Percentiles rank a stretch among this genome's conserved stretches.
These are phyloP conservation scores for Synanceia verrucosa DNA, from an alignment of 2,797 vertebrate genomes.

Conservation along the genomic window DNA sequence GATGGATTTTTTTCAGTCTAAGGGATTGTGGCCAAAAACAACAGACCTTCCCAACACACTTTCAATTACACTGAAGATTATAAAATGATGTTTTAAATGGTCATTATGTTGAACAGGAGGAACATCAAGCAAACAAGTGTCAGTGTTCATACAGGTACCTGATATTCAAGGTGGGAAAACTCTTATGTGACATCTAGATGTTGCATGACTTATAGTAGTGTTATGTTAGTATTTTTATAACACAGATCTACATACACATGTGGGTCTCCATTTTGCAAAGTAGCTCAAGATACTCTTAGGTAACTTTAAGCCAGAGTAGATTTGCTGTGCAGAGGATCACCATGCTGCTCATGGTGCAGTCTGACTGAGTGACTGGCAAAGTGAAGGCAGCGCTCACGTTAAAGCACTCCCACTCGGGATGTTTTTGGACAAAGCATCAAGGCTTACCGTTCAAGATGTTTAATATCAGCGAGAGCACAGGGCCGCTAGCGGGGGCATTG, in stretches of 20 bases:
- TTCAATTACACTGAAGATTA: not conserved
- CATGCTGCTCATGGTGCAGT: conserved; percentile 31
- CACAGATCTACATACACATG: not conserved
- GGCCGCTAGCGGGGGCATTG: conserved; percentile 90
- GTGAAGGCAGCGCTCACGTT: conserved; percentile 45
- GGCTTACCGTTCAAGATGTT: conserved; percentile 92
- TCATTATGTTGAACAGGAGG: not conserved
- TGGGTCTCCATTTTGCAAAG: not conserved
- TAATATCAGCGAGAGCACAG: conserved; percentile 91
- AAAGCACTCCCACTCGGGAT: conserved; percentile 62
- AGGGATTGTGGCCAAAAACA: not conserved
- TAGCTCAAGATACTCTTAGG: conserved; percentile 3
- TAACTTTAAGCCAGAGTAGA: conserved; percentile 32
- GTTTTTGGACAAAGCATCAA: conserved; percentile 60
- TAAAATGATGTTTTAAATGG: not conserved
- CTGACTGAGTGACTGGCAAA: conserved; percentile 34
- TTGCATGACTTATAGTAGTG: not conserved
- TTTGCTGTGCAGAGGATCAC: conserved; percentile 30
- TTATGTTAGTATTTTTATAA: not conserved
- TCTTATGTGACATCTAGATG: too few species aligned
- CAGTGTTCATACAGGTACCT: not conserved
- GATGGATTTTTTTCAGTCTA: too few species aligned
- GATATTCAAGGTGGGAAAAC: not conserved
- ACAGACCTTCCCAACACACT: not conserved
- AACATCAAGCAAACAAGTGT: not conserved